phyloP scores from a whole-genome alignment of 2,113 vertebrate genomes.

The Tauraco erythrolophus region DNA sequence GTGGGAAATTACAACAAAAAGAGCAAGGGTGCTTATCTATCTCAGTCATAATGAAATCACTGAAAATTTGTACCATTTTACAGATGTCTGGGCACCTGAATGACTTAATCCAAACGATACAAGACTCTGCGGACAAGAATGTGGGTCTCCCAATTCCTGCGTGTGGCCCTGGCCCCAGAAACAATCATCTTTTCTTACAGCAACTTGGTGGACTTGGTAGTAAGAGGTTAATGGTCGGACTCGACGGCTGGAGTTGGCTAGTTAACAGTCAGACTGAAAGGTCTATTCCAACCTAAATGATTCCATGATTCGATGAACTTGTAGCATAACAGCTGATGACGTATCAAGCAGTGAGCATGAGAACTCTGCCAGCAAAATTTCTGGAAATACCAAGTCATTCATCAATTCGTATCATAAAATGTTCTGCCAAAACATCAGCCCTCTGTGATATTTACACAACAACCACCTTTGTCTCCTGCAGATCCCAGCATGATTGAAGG shows the following conservation, averaged over 20 bases:
- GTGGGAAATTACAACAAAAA: background rate
- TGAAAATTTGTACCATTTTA: background rate
- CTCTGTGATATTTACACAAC: background rate
- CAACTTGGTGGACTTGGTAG: background rate
- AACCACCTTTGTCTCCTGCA: background rate
- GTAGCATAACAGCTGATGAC: background rate
- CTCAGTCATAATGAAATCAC: background rate
- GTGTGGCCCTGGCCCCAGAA: background rate
- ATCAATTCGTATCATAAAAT: background rate
- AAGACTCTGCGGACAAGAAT: background rate
- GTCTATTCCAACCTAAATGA: background rate
- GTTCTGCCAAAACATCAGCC: background rate
- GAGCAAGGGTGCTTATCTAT: background rate
- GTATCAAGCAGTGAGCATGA: rapidly evolving
- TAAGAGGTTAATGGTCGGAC: background rate
- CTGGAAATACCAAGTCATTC: background rate
- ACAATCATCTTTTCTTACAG: background rate
- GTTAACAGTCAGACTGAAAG: background rate
- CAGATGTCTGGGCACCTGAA: background rate
- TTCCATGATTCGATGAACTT: background rate
- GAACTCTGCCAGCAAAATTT: background rate
- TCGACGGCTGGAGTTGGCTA: too few relatives aligned
- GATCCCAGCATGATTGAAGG: background rate
- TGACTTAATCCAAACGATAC: background rate
- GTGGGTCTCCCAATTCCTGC: background rate